phyloP scores from a whole-genome alignment of 2,113 vertebrate genomes.

The Leucopsar rothschildi region DNA sequence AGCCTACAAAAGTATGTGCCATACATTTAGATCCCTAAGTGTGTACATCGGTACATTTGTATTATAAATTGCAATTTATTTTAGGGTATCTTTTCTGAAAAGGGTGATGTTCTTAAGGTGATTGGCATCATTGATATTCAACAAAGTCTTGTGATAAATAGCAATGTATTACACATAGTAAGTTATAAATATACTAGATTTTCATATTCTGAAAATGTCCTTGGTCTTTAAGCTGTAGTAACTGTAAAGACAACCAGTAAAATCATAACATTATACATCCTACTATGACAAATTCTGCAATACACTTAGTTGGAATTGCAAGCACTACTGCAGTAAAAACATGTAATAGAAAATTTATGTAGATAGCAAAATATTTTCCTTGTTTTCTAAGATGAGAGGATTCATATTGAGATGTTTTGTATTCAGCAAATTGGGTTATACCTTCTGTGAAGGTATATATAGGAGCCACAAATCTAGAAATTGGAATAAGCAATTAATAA shows the following conservation, averaged over 20 bases:
- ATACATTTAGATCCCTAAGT: not conserved
- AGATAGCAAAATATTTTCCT: not conserved
- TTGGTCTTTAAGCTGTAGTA: not conserved
- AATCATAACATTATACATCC: not conserved
- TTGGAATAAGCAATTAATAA: not conserved
- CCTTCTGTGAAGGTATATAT: not conserved
- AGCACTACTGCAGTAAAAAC: not conserved
- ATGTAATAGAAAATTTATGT: not conserved
- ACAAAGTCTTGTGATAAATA: not conserved
- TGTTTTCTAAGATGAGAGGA: not conserved
- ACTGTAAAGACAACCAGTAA: not conserved
- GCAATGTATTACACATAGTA: not conserved
- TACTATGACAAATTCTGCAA: not conserved
- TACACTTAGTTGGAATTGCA: not conserved
- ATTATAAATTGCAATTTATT: not conserved
- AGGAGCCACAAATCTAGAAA: not conserved
- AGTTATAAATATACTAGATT: not conserved
- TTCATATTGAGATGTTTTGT: not conserved
- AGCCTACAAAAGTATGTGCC: accelerated
- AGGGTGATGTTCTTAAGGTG: not conserved
- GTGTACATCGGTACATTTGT: not conserved
- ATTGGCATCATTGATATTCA: not conserved
- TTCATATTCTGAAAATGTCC: not conserved
- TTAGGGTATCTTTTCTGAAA: not conserved
- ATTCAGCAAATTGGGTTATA: not conserved